Base-by-base conservation (phyloP, 2,888 invertebrate species). In the Aromia moschata region DNA sequence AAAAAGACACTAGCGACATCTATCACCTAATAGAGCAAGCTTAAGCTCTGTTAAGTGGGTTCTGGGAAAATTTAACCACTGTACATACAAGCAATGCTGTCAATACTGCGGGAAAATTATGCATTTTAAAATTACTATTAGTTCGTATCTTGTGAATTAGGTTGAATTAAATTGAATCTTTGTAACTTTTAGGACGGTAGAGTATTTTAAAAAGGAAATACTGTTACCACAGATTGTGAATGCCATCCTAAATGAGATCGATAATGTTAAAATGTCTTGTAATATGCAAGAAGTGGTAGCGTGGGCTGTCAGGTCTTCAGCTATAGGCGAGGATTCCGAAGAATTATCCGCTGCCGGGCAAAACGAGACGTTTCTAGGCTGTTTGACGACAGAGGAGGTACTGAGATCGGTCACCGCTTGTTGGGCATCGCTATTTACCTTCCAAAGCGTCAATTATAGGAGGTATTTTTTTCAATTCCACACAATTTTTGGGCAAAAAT, bases 271-370 rank as follows among this genome's bases (percentile, higher is more conserved):
- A 16, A 15, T 58, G 33, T 56, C 65, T 54, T 12, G 49, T 14
- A 54, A 58, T 0, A 75, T 78, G n/a, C 73, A 78, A 58, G 77
- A 57, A 2, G 40, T 57, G 33, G 17, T 53, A 52, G 81, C 82
- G 40, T 88, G 87, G 77, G 90, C 91, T 0, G 88, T 91, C 1
- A 81, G 90, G 70, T 90, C 92, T 2, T 79, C 79, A 64, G 92
- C 90, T 10, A 85, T 91, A 38, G 89, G 89, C 2, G 94, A 94
- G 81, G 94, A 94, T 77, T 87, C 89, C 4, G 87, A 88, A 58
- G 91, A 91, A 45, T 80, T 91, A 9, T 93, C 93, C 0, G 89
- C 91, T 2, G 94, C 94, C 0, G 94, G 94, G 0, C 94, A 94
- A 81, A 91, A 94, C 80, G 88, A 89, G 59, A 92, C 92, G 0